Conservation (phyloP, 2,888 invertebrate species). For the Andrena marginata region DNA sequence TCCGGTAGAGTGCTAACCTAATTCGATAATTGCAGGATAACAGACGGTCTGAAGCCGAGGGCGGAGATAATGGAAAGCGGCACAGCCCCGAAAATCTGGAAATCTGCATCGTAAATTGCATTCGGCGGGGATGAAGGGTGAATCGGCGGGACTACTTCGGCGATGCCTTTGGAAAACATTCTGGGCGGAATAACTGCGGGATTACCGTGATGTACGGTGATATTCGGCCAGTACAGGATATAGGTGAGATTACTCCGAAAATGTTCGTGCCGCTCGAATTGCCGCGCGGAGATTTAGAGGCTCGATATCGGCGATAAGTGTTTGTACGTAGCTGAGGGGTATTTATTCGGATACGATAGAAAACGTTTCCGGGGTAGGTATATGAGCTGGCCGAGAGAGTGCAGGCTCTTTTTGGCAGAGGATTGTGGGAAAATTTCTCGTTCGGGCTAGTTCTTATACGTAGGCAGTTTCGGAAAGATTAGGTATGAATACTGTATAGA, state of each 20-base stretch:
- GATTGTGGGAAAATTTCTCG: too few species aligned
- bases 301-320: slow-evolving; percentile 3
- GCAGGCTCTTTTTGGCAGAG: too few species aligned
- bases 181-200: slow-evolving; percentile 5
- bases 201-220: background rate
- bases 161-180: background rate
- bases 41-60: background rate
- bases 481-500: too few species aligned
- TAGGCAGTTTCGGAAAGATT: too few species aligned
- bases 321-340: too few species aligned
- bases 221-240: background rate
- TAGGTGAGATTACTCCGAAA: slow-evolving; percentile 6
- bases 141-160: background rate
- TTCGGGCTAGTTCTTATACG: too few species aligned
- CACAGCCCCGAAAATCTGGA: too few species aligned
- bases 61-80: background rate
- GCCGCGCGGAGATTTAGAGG: background rate
- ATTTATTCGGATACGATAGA: too few species aligned
- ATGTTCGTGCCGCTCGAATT: slow-evolving; percentile 1
- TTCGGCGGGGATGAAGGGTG: background rate
- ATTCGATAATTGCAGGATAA: background rate
- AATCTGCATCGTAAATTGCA: background rate
- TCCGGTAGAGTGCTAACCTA: background rate
- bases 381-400: too few species aligned
- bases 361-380: too few species aligned